Evolutionary conservation across 2,888 invertebrate genomes (phyloP).

Genomic region (Gibbula magus): DNA sequence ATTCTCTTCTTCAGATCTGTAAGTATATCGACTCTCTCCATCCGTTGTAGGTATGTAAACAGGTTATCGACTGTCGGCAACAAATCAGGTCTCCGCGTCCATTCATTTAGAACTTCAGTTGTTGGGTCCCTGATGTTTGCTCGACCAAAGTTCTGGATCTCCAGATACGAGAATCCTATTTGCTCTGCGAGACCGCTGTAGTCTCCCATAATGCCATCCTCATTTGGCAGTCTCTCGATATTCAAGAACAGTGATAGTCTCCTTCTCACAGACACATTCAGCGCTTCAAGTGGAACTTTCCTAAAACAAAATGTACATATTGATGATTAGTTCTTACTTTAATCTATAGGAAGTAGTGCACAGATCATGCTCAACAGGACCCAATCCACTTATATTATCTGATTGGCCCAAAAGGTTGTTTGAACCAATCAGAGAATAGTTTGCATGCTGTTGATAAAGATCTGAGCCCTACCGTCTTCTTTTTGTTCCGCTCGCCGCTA

Average conservation of each 20-base stretch:
- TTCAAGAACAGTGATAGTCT: slow-evolving; percentile 54
- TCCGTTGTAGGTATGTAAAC: slow-evolving; percentile 44
- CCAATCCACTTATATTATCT: no score
- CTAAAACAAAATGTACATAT: not conserved
- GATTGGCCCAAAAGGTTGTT: no score
- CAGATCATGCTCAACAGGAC: no score
- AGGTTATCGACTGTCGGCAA: slow-evolving; percentile 56
- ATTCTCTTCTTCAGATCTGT: slow-evolving; percentile 49
- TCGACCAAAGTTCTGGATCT: slow-evolving; percentile 54
- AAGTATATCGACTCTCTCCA: slow-evolving; percentile 59
- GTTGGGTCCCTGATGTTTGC: slow-evolving; percentile 58
- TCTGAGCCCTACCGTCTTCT: no score
- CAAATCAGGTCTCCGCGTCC: slow-evolving; percentile 48
- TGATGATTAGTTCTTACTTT: no score
- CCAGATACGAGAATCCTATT: slow-evolving; percentile 54
- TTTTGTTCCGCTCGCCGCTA: no score
- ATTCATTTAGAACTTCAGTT: slow-evolving; percentile 51
- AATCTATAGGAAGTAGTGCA: no score
- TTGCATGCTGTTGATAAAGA: no score
- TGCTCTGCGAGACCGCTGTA: slow-evolving; percentile 60
- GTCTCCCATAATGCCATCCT: slow-evolving; percentile 51
- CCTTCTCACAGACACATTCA: slow-evolving; percentile 45
- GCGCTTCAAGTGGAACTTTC: slow-evolving; percentile 48
- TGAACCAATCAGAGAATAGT: no score
- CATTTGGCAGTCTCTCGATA: slow-evolving; percentile 38